Conservation (phyloP, 2,888 invertebrate genomes). For the Empis stercorea region DNA sequence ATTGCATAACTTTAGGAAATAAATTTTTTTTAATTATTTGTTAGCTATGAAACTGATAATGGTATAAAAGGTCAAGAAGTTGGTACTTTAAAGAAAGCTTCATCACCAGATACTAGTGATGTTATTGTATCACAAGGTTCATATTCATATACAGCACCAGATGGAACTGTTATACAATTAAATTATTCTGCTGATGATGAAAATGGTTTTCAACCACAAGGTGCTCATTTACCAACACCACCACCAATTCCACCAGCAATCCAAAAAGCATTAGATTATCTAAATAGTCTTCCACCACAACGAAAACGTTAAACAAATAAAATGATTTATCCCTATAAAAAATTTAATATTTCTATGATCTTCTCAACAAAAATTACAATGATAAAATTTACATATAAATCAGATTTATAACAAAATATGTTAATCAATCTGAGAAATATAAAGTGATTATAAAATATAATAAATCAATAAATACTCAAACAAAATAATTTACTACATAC, state of each 20-base stretch:
- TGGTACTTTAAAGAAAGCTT: slow-evolving; percentile 61
- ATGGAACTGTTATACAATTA: slow-evolving; percentile 54
- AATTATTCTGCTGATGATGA: slow-evolving; percentile 61
- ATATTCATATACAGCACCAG: slow-evolving; percentile 55
- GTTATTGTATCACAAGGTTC: slow-evolving; percentile 55
- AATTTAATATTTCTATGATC: no score
- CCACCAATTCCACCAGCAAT: slow-evolving; percentile 66
- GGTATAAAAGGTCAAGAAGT: slow-evolving; percentile 68
- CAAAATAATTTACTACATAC: no score
- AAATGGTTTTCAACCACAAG: slow-evolving; percentile 44
- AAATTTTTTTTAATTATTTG: not conserved
- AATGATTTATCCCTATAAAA: no score
- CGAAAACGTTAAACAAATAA: no score
- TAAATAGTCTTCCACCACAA: slow-evolving; percentile 48
- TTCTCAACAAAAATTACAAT: no score
- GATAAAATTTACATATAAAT: no score
- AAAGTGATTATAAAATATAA: no score
- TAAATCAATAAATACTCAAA: no score
- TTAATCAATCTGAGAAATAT: no score
- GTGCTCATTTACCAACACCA: slow-evolving; percentile 61
- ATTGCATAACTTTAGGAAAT: not conserved
- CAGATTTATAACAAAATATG: no score
- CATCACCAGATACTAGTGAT: slow-evolving; percentile 50
- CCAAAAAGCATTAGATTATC: slow-evolving; percentile 58
- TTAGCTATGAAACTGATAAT: slow-evolving; percentile 66